phyloP scores from a whole-genome alignment of 2,888 invertebrate genomes.

The Phasia obesa region DNA sequence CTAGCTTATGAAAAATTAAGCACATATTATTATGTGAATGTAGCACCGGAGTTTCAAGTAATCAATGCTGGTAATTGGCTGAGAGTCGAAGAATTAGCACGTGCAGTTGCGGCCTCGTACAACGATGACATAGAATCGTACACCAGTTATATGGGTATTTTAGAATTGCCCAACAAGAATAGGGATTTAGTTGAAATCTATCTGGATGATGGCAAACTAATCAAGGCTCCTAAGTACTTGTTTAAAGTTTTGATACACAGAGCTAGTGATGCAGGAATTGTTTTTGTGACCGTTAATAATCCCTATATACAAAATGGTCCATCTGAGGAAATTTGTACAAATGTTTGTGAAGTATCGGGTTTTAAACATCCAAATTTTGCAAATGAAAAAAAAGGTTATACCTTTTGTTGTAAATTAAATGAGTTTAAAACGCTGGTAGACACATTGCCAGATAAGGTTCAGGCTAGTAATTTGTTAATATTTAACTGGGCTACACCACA shows the following conservation, averaged over 20 bases:
- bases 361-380: slow-evolving; percentile 69
- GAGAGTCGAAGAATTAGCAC: slow-evolving; percentile 82
- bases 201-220: slow-evolving; percentile 76
- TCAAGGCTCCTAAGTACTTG: slow-evolving; percentile 83
- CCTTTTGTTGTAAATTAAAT: slow-evolving; percentile 74
- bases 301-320: slow-evolving; percentile 75
- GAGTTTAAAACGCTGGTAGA: slow-evolving; percentile 57
- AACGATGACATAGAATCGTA: slow-evolving; percentile 80
- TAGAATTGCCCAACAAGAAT: slow-evolving; percentile 77
- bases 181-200: slow-evolving; percentile 75
- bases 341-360: slow-evolving; percentile 72
- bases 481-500: too few species aligned
- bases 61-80: slow-evolving; percentile 84
- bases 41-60: slow-evolving; percentile 83
- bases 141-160: slow-evolving; percentile 82
- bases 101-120: slow-evolving; percentile 80
- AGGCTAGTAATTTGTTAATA: slow-evolving; percentile 35
- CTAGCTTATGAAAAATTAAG: slow-evolving; percentile 82
- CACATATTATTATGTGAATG: slow-evolving; percentile 84
- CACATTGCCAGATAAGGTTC: slow-evolving; percentile 30
- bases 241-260: slow-evolving; percentile 83
- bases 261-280: slow-evolving; percentile 81
- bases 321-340: slow-evolving; percentile 73
- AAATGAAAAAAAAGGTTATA: slow-evolving; percentile 73
- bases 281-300: slow-evolving; percentile 84